phyloP scores from a whole-genome alignment of 2,888 invertebrate species.

The Apoda limacodes region DNA sequence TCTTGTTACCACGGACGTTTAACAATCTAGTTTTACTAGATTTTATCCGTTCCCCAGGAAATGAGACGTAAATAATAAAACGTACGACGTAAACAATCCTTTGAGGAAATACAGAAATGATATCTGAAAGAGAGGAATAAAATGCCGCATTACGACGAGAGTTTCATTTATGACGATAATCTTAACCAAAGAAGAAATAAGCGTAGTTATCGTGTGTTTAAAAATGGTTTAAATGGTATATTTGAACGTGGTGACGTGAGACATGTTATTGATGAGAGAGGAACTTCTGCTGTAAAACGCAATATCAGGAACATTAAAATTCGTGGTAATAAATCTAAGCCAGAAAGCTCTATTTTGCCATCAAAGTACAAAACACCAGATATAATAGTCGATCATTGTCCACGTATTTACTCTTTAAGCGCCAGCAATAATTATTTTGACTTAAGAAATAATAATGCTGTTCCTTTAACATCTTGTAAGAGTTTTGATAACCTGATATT shows the following conservation, averaged over 20 bases:
- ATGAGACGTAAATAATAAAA: no score
- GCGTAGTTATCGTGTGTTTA: conserved; percentile 62
- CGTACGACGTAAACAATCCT: conserved; percentile 9
- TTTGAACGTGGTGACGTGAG: conserved; percentile 44
- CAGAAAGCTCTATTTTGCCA: conserved; percentile 26
- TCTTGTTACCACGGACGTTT: no score
- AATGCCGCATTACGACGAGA: conserved; percentile 67
- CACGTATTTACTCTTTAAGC: conserved; percentile 49
- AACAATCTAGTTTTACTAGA: no score
- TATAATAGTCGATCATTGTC: conserved; percentile 48
- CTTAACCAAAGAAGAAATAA: conserved; percentile 61
- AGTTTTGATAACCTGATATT: conserved; percentile 61
- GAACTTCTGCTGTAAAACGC: conserved; percentile 51
- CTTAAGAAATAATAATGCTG: conserved; percentile 50
- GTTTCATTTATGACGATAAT: conserved; percentile 60
- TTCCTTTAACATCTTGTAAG: conserved; percentile 46
- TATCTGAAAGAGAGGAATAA: conserved; percentile 24
- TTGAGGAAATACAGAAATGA: conserved; percentile 17
- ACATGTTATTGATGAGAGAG: conserved; percentile 47
- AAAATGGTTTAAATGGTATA: conserved; percentile 49
- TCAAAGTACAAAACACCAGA: conserved; percentile 42
- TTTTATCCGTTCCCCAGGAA: no score
- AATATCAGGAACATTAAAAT: conserved; percentile 57
- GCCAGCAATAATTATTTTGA: conserved; percentile 49
- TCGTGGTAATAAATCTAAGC: conserved; percentile 40